These are phyloP conservation scores for Scolopax rusticola DNA, from an alignment of 2,797 vertebrate species.

Conservation along the genomic window DNA sequence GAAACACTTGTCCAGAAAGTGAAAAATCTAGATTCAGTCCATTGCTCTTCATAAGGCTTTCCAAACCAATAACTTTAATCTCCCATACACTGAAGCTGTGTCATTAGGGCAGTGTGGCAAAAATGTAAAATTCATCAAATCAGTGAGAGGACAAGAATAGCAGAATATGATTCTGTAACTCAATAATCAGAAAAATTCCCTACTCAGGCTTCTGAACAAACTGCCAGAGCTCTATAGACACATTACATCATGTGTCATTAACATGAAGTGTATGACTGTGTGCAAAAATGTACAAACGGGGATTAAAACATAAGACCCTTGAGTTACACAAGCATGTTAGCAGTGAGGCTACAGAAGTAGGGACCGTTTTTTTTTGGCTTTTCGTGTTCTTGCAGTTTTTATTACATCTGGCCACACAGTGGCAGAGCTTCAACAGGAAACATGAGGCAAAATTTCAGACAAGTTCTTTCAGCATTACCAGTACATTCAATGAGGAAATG, in stretches of 20 bases:
- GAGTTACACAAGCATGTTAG: background rate
- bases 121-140: background rate
- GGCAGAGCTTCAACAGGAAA: background rate
- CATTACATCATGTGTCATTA: background rate
- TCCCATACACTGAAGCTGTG: background rate
- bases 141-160: background rate
- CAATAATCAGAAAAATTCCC: background rate
- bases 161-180: background rate
- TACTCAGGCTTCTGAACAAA: background rate
- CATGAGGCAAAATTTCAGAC: background rate
- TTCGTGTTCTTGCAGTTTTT: background rate
- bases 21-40: background rate
- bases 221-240: background rate
- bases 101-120: background rate
- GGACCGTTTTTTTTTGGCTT: accelerated
- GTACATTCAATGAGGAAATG: background rate
- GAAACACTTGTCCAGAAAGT: background rate
- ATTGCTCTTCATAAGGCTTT: background rate
- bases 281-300: background rate
- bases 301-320: background rate
- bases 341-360: background rate
- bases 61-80: background rate
- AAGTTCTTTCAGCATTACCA: background rate
- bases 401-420: background rate
- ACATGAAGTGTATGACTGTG: background rate